Percentiles rank a stretch among this genome's conserved stretches.
These are phyloP conservation scores for Elymnias hypermnestra DNA, from an alignment of 1,140 invertebrate genomes.

Conservation along the genomic window DNA sequence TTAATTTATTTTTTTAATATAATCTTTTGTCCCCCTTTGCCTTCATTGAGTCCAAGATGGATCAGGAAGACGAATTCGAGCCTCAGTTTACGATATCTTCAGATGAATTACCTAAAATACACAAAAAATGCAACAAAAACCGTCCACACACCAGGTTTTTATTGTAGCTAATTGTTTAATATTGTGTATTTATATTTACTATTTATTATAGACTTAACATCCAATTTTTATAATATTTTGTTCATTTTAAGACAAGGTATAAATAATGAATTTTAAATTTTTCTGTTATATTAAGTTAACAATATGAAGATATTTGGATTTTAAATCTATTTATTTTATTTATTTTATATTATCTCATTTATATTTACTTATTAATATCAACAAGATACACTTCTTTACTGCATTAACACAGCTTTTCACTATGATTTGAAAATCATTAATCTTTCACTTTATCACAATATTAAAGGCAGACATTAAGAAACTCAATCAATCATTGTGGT, in stretches of 20 bases:
- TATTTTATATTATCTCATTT: too few relatives aligned
- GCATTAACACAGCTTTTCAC: too few relatives aligned
- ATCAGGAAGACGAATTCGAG: constrained; percentile 47
- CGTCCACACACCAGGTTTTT: constrained; percentile 68
- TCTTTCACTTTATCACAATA: too few relatives aligned
- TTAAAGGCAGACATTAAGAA: too few relatives aligned
- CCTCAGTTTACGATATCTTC: constrained; percentile 37
- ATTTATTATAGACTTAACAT: not conserved
- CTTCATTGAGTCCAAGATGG: constrained; percentile 41
- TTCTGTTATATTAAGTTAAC: too few relatives aligned
- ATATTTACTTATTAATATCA: too few relatives aligned
- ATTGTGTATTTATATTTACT: not conserved
- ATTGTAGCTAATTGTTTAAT: constrained; percentile 22
- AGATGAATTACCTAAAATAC: constrained; percentile 63
- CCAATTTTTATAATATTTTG: not conserved
- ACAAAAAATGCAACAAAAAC: constrained; percentile 62
- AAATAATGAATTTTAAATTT: too few relatives aligned
- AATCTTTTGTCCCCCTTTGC: constrained; percentile 17
- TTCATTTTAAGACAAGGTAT: not conserved
- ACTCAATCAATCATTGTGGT: too few relatives aligned
- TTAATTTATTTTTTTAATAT: constrained; percentile 4
- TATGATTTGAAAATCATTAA: too few relatives aligned
- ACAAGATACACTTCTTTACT: too few relatives aligned
- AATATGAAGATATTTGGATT: too few relatives aligned
- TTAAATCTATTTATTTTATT: too few relatives aligned